A percentile compares a stretch with the other conserved stretches of the same genome.
phyloP scores from a whole-genome alignment of 35 echinoderm and acorn worm genomes.

The Lytechinus pictus region DNA sequence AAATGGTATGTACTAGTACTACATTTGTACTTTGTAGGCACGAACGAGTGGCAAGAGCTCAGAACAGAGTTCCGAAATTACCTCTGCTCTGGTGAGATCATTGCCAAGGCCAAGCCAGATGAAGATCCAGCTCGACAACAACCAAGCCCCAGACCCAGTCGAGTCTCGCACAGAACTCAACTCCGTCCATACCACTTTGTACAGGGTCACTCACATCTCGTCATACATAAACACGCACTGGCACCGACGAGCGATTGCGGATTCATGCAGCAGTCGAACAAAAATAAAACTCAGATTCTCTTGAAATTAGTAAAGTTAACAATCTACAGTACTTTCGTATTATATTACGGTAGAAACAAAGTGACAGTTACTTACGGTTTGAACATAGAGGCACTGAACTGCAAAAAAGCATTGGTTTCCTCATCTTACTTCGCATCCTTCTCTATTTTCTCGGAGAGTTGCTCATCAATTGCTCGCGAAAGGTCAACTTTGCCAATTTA shows the following conservation, averaged over 20 bases:
- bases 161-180: neutral
- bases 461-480: neutral
- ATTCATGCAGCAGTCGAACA: neutral
- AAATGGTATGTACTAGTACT: too few relatives aligned
- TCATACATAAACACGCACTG: neutral
- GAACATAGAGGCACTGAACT: neutral
- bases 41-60: too few relatives aligned
- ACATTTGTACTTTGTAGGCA: too few relatives aligned
- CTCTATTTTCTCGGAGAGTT: neutral
- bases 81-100: too few relatives aligned
- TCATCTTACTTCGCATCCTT: conserved; percentile 18
- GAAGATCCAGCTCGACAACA: too few relatives aligned
- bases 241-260: neutral
- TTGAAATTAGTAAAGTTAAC: neutral
- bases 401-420: neutral
- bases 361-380: neutral
- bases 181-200: neutral
- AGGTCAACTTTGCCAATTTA: conserved; percentile 9
- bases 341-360: neutral
- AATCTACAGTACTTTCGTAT: neutral
- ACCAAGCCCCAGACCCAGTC: neutral
- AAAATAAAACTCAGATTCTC: neutral
- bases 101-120: too few relatives aligned
- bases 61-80: too few relatives aligned
- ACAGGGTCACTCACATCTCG: neutral